These are phyloP conservation scores for Drosophila recens DNA, from an alignment of 2,888 invertebrate genomes.

Conservation along the genomic window DNA sequence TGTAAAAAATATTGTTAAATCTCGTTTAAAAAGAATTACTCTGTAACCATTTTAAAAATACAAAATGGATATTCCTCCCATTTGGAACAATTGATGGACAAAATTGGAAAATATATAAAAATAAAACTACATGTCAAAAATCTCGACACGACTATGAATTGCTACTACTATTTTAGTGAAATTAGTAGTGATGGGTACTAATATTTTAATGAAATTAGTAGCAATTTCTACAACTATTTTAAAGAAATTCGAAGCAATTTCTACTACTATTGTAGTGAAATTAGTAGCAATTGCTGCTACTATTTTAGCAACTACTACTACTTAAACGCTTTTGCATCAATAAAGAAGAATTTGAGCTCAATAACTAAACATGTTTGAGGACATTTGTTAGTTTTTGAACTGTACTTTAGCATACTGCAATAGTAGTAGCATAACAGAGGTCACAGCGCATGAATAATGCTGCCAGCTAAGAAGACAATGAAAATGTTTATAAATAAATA, in stretches of 20 bases:
- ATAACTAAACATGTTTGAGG: slow-evolving; percentile 2
- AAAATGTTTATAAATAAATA: slow-evolving; percentile 59
- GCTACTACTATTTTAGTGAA: too few species aligned
- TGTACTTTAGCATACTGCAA: slow-evolving; percentile 29
- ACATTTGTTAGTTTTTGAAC: slow-evolving; percentile 5
- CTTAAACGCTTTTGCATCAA: background rate
- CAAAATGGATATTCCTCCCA: too few species aligned
- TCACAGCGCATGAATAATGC: slow-evolving; percentile 53
- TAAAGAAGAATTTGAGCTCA: background rate
- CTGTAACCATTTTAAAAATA: too few species aligned
- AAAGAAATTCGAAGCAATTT: background rate
- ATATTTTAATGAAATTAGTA: too few species aligned
- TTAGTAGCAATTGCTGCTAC: background rate
- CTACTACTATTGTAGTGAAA: background rate
- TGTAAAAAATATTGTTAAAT: too few species aligned
- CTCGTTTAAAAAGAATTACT: too few species aligned
- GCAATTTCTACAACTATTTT: too few species aligned
- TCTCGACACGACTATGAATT: too few species aligned
- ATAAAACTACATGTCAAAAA: too few species aligned
- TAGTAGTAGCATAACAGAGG: slow-evolving; percentile 41
- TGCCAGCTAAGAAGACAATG: slow-evolving; percentile 52
- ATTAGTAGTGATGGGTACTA: too few species aligned
- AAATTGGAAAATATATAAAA: too few species aligned
- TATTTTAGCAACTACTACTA: background rate
- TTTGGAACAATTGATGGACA: too few species aligned